Percentiles rank a stretch among this genome's conserved stretches.
Conservation (phyloP, 2,888 invertebrate genomes). For the Ophioninae sp. region DNA sequence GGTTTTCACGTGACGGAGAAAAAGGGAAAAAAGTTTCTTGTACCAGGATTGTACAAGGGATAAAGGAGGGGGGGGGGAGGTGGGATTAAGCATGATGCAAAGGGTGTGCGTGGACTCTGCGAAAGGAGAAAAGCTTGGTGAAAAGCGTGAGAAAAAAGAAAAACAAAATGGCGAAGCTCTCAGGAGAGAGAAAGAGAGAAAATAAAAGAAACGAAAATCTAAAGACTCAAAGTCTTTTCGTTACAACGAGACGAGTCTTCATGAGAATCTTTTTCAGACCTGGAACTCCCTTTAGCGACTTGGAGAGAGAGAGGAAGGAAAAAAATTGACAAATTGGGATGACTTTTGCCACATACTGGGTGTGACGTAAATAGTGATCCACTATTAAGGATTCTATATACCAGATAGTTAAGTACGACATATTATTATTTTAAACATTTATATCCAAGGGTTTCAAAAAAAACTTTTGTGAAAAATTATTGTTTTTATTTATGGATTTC, state of each 20-base stretch:
- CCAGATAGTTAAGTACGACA: neutral
- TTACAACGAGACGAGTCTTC: constrained; percentile 41
- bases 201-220: constrained; percentile 51
- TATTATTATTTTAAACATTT: neutral
- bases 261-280: constrained; percentile 19
- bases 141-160: constrained; percentile 24
- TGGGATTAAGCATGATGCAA: constrained; percentile 65
- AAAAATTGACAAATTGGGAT: constrained; percentile 59
- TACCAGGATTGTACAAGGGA: neutral
- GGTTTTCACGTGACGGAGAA: neutral
- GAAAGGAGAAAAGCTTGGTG: constrained; percentile 35
- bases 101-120: constrained; percentile 58
- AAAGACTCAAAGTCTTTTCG: constrained; percentile 64
- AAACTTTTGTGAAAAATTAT: too few species aligned
- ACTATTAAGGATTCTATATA: neutral
- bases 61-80: constrained; percentile 9
- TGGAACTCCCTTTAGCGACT: constrained; percentile 1
- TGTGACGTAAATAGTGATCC: too few species aligned
- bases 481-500: too few species aligned
- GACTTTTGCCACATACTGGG: constrained; percentile 30
- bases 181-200: constrained; percentile 31
- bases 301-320: constrained; percentile 15
- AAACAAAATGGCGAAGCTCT: constrained; percentile 18
- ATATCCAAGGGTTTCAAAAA: too few species aligned
- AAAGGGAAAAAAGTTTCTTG: neutral